Evolutionary conservation across 2,888 invertebrate genomes (phyloP).

Genomic region (Phragmatobia fuliginosa): DNA sequence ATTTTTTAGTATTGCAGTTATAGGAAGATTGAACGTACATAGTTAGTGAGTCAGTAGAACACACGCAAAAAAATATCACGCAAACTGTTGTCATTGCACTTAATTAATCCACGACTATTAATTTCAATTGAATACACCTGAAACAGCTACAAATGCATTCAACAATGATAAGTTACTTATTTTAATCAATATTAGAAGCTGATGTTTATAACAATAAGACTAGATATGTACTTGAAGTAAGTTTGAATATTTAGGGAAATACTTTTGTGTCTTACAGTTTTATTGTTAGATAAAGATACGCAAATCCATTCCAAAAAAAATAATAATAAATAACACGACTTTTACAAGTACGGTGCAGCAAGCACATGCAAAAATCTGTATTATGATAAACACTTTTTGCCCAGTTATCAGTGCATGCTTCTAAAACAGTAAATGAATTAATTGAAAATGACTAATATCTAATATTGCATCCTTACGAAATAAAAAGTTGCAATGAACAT

Average conservation of each 20-base stretch:
- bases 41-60: conserved; percentile 23
- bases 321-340: no score
- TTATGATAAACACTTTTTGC: not conserved
- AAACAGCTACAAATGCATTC: conserved; percentile 18
- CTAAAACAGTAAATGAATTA: not conserved
- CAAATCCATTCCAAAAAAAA: no score
- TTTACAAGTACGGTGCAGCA: no score
- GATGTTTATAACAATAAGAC: not conserved
- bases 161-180: conserved; percentile 8
- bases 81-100: conserved; percentile 19
- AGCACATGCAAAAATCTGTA: not conserved
- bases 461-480: not conserved
- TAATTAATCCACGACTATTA: conserved; percentile 32
- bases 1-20: not conserved
- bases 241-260: not conserved
- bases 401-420: not conserved
- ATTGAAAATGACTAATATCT: no score
- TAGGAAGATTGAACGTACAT: not conserved
- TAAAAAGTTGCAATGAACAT: no score
- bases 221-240: not conserved
- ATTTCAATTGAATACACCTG: conserved; percentile 32
- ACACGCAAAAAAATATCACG: conserved; percentile 22
- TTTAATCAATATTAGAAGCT: not conserved
- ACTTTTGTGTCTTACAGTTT: not conserved
- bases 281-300: no score